These are phyloP conservation scores for Eudasyphora cyanicolor DNA, from an alignment of 2,888 invertebrate genomes.

Conservation along the genomic window DNA sequence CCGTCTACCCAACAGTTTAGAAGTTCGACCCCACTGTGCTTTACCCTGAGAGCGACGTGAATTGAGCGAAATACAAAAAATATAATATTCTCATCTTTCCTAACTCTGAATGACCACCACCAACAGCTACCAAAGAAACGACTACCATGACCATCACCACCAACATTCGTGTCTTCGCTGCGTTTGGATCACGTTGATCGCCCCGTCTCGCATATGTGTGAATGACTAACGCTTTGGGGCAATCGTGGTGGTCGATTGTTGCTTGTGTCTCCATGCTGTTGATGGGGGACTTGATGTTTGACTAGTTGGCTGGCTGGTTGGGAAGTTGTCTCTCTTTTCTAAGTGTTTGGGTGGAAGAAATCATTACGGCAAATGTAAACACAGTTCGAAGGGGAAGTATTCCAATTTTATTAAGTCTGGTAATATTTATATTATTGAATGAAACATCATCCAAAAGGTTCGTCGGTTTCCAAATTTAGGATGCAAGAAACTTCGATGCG, in stretches of 20 bases:
- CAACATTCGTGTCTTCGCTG: slow-evolving; percentile 43
- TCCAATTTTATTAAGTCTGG: no score
- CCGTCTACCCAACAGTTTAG: no score
- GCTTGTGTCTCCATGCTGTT: not conserved
- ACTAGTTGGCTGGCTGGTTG: not conserved
- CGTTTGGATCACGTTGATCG: slow-evolving; percentile 40
- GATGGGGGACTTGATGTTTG: slow-evolving; percentile 5
- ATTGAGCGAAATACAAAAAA: slow-evolving; percentile 26
- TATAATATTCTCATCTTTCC: not conserved
- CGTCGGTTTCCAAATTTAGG: no score
- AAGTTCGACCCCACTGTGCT: slow-evolving; percentile 17
- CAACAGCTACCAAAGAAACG: no score
- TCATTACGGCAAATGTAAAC: slow-evolving; percentile 33
- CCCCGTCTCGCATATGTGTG: slow-evolving; percentile 44
- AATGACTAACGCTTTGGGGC: slow-evolving; percentile 43
- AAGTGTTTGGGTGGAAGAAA: not conserved
- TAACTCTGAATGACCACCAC: slow-evolving; percentile 56
- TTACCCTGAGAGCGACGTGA: slow-evolving; percentile 44
- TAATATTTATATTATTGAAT: no score
- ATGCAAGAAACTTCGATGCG: no score
- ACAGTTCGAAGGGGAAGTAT: slow-evolving; percentile 38
- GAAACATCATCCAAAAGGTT: no score
- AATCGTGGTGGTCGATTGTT: no score
- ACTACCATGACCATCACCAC: not conserved
- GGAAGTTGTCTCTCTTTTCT: not conserved